These are phyloP conservation scores for Baryphthengus martii DNA, from an alignment of 2,113 vertebrate species.

Conservation along the genomic window DNA sequence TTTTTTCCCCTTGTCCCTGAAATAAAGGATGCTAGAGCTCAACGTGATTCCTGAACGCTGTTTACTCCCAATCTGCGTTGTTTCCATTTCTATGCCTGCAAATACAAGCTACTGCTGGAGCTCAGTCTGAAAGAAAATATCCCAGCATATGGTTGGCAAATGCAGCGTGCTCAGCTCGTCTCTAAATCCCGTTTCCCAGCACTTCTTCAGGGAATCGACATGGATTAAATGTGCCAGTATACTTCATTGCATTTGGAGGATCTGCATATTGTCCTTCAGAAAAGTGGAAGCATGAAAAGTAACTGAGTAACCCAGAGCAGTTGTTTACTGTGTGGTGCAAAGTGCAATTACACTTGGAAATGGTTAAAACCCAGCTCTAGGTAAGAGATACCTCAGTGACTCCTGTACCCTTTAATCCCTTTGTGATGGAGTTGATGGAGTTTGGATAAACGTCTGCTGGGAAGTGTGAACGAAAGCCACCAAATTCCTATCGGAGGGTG, in stretches of 20 bases:
- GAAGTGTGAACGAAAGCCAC: neutral
- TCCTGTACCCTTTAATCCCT: neutral
- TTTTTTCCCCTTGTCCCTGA: neutral
- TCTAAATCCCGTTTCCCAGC: neutral
- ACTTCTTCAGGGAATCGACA: neutral
- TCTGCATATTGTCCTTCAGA: neutral
- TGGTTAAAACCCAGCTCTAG: neutral
- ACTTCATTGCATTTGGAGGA: neutral
- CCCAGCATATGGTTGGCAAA: neutral
- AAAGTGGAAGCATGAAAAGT: neutral
- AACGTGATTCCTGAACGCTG: neutral
- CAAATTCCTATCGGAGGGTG: neutral
- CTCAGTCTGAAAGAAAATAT: conserved; percentile 14
- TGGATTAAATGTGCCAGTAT: neutral
- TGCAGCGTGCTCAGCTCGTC: neutral
- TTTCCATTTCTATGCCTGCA: neutral
- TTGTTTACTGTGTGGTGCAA: neutral
- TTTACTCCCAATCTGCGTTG: neutral
- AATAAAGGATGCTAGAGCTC: neutral
- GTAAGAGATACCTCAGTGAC: neutral
- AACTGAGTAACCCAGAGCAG: neutral
- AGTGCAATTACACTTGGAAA: neutral
- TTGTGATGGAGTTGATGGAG: neutral
- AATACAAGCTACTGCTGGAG: conserved; percentile 4
- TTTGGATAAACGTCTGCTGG: neutral